These are phyloP conservation scores for Luperina nickerlii DNA, from an alignment of 2,888 invertebrate species.

Conservation along the genomic window DNA sequence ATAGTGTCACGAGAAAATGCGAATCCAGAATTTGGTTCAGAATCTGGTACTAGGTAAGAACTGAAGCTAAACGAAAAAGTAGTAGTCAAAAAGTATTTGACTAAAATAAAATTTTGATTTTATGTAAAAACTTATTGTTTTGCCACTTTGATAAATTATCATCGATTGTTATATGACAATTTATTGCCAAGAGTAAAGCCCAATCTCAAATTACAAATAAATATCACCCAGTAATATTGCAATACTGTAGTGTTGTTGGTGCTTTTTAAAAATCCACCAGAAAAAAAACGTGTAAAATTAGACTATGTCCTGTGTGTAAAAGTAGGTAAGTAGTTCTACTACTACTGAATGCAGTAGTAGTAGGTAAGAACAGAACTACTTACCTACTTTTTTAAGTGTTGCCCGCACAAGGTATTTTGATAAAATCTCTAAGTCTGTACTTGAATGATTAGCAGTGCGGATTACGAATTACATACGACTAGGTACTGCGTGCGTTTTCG, in stretches of 20 bases:
- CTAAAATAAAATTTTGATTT: not conserved
- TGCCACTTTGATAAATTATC: not conserved
- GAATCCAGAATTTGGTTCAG: not conserved
- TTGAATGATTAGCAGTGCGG: not conserved
- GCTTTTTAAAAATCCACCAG: not conserved
- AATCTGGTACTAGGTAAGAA: not conserved
- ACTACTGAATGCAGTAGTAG: not conserved
- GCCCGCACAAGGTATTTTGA: not conserved
- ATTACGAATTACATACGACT: not conserved
- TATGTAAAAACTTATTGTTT: not conserved
- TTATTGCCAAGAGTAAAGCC: not conserved
- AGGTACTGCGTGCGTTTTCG: not conserved
- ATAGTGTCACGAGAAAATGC: not conserved
- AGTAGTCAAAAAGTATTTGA: not conserved
- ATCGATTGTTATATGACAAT: not conserved
- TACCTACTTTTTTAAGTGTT: not conserved
- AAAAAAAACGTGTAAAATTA: not conserved
- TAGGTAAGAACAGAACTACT: not conserved
- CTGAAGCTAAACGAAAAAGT: not conserved
- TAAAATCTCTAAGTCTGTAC: not conserved
- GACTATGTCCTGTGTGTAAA: no score
- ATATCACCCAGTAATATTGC: not conserved
- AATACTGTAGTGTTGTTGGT: not conserved
- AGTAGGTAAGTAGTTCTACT: no score
- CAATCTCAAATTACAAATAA: not conserved